These are phyloP conservation scores for Malachius bipustulatus DNA, from an alignment of 2,888 invertebrate species.

Conservation along the genomic window DNA sequence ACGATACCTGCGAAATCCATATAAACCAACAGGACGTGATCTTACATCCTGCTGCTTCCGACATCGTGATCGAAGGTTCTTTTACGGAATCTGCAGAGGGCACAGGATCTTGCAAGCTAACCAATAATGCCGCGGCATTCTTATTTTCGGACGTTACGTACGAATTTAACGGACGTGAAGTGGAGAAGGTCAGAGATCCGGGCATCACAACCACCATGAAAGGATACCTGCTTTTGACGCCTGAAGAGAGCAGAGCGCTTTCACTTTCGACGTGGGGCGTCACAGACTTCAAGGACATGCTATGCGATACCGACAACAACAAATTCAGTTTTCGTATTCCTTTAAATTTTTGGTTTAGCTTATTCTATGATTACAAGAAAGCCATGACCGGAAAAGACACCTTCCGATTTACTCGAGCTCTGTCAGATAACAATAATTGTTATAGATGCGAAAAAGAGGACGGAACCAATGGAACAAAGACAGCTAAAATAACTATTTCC, in stretches of 20 bases:
- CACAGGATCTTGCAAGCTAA: background rate
- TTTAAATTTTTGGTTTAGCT: conserved; percentile 27
- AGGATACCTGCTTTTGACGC: conserved; percentile 25
- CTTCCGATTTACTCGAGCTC: conserved; percentile 7
- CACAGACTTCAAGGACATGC: no score
- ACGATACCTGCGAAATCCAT: conserved; percentile 12
- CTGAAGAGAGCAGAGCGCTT: conserved; percentile 19
- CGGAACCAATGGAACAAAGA: conserved; percentile 7
- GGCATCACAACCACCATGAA: conserved; percentile 28
- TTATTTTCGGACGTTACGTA: background rate
- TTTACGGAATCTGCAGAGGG: conserved; percentile 2
- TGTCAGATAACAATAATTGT: conserved; percentile 4
- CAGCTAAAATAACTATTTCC: background rate
- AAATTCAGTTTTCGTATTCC: conserved; percentile 27
- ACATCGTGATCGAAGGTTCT: conserved; percentile 16
- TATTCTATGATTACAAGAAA: conserved; percentile 29
- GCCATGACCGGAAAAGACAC: conserved; percentile 24
- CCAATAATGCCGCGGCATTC: background rate
- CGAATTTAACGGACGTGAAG: conserved; percentile 13
- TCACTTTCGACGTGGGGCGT: conserved; percentile 22
- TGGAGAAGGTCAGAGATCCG: conserved; percentile 21
- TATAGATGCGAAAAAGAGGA: conserved; percentile 8
- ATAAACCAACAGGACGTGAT: conserved; percentile 12
- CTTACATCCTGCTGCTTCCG: conserved; percentile 13
- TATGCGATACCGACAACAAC: no score